Base-by-base conservation (phyloP, 2,113 vertebrate genomes). In the Ornithorhynchus anatinus region DNA sequence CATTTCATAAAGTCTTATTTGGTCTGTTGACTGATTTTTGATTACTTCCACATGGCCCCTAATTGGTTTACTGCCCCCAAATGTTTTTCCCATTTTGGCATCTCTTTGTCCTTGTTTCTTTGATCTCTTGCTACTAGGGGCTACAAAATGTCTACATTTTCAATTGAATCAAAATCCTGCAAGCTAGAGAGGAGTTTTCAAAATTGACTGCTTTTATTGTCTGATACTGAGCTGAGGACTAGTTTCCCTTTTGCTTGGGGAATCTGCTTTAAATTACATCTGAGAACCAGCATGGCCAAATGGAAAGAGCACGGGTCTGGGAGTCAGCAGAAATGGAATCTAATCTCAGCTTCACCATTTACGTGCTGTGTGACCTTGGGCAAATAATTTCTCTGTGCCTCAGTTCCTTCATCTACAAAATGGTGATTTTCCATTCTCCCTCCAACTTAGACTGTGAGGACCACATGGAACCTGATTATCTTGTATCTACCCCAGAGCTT, bases 1-100 rank as follows among this genome's bases (percentile, higher is more conserved):
- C 61, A 40, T 86, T 88, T 87, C 75, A 74, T n/a, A 48, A 85
- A 75, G 50, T 73, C 53, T 86, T 88, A 77, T 84, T 89, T 91
- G 47, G 69, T 88, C 77, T 78, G 59, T 77, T 50, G 73, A 84
- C 58, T 69, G 75, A 85, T 42, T 90, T 89, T 85, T 89, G 84
- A 90, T 92, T 90, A 82, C 37, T 91, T 89, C 80, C 81, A 87
- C 86, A 80, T 86, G 89, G 51, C 64, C 89, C 72, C 82, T 77
- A 84, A 84, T 86, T 86, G 58, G 27, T 45, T 87, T 86, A 81
- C 83, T 84, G 57, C 85, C 75, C 84, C 85, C 59, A 66, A 88
- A 89, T 85, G 84, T 70, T 79, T 81, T 70, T 42, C 5, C 47
- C 72, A 73, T 89, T 69, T 66, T 47, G 79, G 36, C 20, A 81